Evolutionary conservation across 2,113 vertebrate genomes (phyloP).

Genomic region (Paramormyrops kingsleyae): DNA sequence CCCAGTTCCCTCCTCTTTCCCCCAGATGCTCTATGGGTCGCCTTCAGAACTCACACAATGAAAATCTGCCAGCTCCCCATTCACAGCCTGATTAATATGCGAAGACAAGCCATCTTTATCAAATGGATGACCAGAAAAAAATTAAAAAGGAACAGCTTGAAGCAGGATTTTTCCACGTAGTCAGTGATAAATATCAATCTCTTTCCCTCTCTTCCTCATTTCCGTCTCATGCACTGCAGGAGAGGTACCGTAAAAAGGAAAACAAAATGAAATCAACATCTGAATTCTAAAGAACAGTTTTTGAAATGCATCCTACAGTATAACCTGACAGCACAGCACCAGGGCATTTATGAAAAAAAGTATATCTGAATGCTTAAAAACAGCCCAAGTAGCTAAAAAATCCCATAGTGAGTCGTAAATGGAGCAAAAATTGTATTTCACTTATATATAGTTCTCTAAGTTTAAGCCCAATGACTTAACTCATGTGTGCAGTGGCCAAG

Average conservation of each 20-base stretch:
- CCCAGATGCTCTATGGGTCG: constrained; percentile 46
- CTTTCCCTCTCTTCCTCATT: neutral
- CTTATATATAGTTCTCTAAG: neutral
- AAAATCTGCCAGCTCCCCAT: constrained; percentile 56
- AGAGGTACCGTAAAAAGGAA: neutral
- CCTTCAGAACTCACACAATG: constrained; percentile 58
- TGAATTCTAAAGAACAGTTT: neutral
- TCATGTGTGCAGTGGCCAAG: neutral
- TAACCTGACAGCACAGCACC: neutral
- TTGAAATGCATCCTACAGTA: neutral
- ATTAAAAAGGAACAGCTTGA: constrained; percentile 35
- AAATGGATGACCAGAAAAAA: constrained; percentile 45
- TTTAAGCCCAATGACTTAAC: neutral
- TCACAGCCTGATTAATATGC: constrained; percentile 68
- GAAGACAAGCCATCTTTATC: constrained; percentile 55
- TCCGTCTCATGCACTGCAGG: neutral
- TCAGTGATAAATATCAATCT: neutral
- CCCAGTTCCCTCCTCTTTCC: constrained; percentile 36
- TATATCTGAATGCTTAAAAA: neutral
- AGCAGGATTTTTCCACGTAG: constrained; percentile 24
- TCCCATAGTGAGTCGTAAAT: constrained; percentile 2
- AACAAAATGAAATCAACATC: neutral
- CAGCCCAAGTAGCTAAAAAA: neutral
- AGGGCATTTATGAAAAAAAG: neutral
- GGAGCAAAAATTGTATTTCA: constrained; percentile 6